Conservation (phyloP, 2,113 vertebrate genomes). For the Pituophis catenifer region DNA sequence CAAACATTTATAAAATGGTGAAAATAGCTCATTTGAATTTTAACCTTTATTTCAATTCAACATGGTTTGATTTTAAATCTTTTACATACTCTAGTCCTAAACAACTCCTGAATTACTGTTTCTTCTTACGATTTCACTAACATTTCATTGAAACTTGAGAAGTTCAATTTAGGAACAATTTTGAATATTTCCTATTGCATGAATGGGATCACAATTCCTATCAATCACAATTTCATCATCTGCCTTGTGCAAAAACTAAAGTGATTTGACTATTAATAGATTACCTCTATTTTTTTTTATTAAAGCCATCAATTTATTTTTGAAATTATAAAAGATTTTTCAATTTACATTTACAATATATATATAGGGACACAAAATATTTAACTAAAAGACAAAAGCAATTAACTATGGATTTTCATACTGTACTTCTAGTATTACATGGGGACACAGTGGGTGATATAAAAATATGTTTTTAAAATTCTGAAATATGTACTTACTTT, state of each 20-base stretch:
- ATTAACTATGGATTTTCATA: not conserved
- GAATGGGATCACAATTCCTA: not conserved
- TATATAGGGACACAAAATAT: not conserved
- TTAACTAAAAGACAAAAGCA: not conserved
- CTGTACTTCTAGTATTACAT: not conserved
- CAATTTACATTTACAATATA: not conserved
- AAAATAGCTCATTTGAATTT: not conserved
- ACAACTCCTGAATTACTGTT: not conserved
- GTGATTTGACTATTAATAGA: not conserved
- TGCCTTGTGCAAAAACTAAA: not conserved
- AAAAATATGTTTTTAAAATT: constrained; percentile 25
- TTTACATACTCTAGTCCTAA: not conserved
- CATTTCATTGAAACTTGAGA: not conserved
- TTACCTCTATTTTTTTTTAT: not conserved
- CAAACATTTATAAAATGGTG: not conserved
- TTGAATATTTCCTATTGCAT: not conserved
- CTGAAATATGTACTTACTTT: constrained; percentile 76
- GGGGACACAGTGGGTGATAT: not conserved
- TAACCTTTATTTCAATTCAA: not conserved
- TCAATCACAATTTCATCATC: not conserved
- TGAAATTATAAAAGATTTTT: not conserved
- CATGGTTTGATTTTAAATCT: not conserved
- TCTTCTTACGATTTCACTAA: not conserved
- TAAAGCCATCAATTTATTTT: not conserved
- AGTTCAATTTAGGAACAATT: not conserved